Base-by-base conservation (phyloP, 2,113 vertebrate species). In the Nettapus auritus region DNA sequence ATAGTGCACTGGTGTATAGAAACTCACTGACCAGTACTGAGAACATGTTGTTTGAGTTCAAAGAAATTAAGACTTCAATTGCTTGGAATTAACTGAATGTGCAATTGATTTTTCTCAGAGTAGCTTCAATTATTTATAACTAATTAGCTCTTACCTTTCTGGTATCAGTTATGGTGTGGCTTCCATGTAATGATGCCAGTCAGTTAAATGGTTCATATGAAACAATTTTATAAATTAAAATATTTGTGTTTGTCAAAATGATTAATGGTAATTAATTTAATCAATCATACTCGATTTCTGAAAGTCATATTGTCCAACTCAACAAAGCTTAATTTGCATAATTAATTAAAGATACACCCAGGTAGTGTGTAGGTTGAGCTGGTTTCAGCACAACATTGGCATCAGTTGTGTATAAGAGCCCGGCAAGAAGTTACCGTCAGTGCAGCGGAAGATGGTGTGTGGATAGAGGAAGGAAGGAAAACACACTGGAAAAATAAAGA, bases 1-100 rank as follows among this genome's bases (percentile, higher is more conserved):
- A 36, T 0, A 1, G 11, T 85, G 67, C 79, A 92, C 46, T 33
- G 55, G 42, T 73, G 89, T 93, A 38, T 90, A 86, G 92, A 85
- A 76, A 22, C 52, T 83, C 48, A 26, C 25, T 0, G 1, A 89
- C 62, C 67, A 71, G 55, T 79, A 84, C 74, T 67, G 86, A 73
- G 88, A 96, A 50, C 4, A 19, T 69, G 73, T 56, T 82, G 56
- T 81, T 94, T 83, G 62, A 68, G 53, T 89, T 96, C 96, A 85
- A 93, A 94, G 77, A 94, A 95, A 91, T 92, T 36, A 87, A 70
- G 74, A 42, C 62, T 94, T 87, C 42, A 97, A 82, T 90, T 89
- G 62, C 57, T 9, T 74, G 50, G 48, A 90, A 70, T 50, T 89
- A 82, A 73, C 44, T 94, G 71, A 93, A 85, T 82, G 88, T 78